Evolutionary conservation across 2,888 invertebrate genomes (phyloP).

Genomic region (Euspilapteryx auroguttella): DNA sequence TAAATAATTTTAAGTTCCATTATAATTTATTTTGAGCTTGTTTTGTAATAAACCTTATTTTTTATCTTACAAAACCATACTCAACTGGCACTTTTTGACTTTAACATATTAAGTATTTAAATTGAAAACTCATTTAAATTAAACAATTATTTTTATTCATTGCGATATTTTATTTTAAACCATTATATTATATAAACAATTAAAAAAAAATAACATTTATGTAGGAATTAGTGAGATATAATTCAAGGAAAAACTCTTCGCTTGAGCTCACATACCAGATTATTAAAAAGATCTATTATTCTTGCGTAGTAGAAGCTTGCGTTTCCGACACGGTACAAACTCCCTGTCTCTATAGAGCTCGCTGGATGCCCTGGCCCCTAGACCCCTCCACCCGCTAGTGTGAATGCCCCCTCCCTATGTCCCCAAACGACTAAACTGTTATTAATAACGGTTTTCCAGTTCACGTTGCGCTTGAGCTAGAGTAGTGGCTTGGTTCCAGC

Average conservation of each 20-base stretch:
- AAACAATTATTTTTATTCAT: slow-evolving; percentile 46
- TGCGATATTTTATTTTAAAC: slow-evolving; percentile 45
- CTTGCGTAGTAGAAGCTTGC: slow-evolving; percentile 34
- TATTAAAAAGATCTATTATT: background rate
- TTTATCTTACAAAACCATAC: slow-evolving; percentile 52
- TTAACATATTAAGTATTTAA: no score
- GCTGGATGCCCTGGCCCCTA: slow-evolving; percentile 51
- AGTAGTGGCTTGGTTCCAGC: no score
- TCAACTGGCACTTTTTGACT: slow-evolving; percentile 51
- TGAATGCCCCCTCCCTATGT: slow-evolving; percentile 39
- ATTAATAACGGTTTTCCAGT: slow-evolving; percentile 2
- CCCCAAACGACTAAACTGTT: background rate
- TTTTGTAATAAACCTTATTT: slow-evolving; percentile 44
- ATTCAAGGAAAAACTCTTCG: no score
- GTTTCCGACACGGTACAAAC: slow-evolving; percentile 34
- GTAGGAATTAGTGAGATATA: no score
- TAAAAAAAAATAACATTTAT: no score
- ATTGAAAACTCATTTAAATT: slow-evolving; percentile 45
- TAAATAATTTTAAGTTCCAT: slow-evolving; percentile 60
- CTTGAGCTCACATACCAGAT: slow-evolving; percentile 54
- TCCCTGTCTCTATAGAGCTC: no score
- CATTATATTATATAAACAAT: no score
- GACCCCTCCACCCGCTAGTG: slow-evolving; percentile 45
- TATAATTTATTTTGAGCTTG: slow-evolving; percentile 26
- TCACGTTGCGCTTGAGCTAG: slow-evolving; percentile 2